Conservation (phyloP, 2,797 vertebrate species). For the Columba guinea region DNA sequence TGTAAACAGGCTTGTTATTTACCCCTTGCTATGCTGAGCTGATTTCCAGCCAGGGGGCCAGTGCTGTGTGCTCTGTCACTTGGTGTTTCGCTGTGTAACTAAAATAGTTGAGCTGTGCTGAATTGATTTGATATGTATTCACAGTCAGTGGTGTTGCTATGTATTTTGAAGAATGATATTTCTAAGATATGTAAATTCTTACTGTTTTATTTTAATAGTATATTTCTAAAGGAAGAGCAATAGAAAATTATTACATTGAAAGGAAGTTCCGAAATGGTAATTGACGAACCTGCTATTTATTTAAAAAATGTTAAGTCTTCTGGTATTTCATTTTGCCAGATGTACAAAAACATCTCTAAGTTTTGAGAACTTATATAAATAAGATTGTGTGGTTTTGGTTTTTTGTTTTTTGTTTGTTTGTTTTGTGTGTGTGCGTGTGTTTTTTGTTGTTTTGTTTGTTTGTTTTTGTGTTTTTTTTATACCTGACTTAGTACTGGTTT, state of each 20-base stretch:
- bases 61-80: background rate
- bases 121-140: background rate
- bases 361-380: background rate
- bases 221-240: background rate
- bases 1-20: background rate
- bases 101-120: background rate
- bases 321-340: background rate
- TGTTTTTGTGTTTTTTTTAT: background rate
- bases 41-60: background rate
- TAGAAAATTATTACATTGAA: background rate
- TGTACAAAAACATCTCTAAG: background rate
- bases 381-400: background rate
- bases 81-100: background rate
- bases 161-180: background rate
- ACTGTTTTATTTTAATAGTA: background rate
- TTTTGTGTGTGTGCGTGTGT: too few relatives aligned
- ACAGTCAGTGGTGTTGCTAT: background rate
- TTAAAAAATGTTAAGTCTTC: background rate
- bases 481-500: background rate
- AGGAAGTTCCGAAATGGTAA: background rate
- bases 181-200: background rate
- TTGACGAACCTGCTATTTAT: background rate
- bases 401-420: too few relatives aligned
- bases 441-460: too few relatives aligned
- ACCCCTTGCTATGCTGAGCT: background rate